Percentiles rank a stretch among this genome's conserved stretches.
Conservation (phyloP, 2,797 vertebrate genomes). For the Dermochelys coriacea region DNA sequence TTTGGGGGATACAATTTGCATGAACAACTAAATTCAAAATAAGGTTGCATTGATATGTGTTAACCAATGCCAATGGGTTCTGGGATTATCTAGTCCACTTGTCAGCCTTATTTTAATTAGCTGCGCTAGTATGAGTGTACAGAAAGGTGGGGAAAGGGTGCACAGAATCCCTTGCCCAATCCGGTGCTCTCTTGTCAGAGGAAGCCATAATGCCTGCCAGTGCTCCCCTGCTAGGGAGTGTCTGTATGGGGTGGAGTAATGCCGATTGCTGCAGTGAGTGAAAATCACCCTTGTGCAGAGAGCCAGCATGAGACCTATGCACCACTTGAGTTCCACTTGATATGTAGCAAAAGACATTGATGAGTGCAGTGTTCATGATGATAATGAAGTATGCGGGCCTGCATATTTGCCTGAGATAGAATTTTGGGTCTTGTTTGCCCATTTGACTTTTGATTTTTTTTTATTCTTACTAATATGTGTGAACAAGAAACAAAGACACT, state of each 20-base stretch:
- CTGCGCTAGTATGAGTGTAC: neutral
- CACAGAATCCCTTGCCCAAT: neutral
- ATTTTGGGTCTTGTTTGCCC: too few species aligned
- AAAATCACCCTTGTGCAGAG: neutral
- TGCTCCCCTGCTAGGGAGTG: too few species aligned
- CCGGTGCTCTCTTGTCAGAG: neutral
- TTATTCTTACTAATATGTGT: too few species aligned
- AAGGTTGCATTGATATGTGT: neutral
- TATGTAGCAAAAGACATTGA: neutral
- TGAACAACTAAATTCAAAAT: slow-evolving; percentile 32
- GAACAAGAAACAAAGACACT: too few species aligned
- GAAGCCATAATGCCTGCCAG: neutral
- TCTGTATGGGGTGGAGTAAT: neutral
- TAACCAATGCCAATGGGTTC: slow-evolving; percentile 17
- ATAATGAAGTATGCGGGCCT: too few species aligned
- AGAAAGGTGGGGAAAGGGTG: neutral
- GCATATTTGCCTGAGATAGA: too few species aligned
- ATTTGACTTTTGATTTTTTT: too few species aligned
- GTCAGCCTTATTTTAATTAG: neutral
- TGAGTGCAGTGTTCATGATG: neutral
- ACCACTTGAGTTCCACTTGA: neutral
- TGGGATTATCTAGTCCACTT: neutral
- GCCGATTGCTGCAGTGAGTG: neutral
- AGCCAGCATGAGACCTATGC: too few species aligned
- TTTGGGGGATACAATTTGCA: slow-evolving; percentile 34